Evolutionary conservation across 2,888 invertebrate genomes (phyloP).

Genomic region (Nematopogon swammerdamellus): DNA sequence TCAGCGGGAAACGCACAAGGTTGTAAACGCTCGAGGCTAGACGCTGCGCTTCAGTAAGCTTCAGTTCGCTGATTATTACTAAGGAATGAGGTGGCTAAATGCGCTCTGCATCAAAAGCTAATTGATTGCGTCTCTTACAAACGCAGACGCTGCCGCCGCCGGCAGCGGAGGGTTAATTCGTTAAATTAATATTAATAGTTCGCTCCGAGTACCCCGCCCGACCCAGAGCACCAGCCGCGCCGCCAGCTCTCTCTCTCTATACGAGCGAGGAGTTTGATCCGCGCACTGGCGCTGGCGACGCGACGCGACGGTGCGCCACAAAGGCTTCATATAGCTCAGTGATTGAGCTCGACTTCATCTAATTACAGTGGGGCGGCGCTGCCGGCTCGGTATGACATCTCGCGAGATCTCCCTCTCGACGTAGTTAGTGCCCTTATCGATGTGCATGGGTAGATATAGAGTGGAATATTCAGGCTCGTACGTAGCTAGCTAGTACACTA

Average conservation of each 20-base stretch:
- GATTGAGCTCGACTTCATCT: not conserved
- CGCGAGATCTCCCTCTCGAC: not conserved
- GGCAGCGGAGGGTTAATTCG: not conserved
- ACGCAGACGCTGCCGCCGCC: not conserved
- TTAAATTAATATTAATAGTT: not conserved
- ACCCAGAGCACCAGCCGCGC: no score
- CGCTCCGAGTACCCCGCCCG: not conserved
- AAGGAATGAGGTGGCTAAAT: not conserved
- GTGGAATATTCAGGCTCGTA: no score
- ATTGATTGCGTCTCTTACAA: not conserved
- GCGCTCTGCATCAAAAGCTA: not conserved
- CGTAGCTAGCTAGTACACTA: no score
- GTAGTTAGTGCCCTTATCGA: not conserved
- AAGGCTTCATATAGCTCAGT: not conserved
- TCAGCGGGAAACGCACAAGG: no score
- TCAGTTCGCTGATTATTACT: not conserved
- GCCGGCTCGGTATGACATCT: not conserved
- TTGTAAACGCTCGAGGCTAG: no score
- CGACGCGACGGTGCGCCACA: not conserved
- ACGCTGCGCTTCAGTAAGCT: no score
- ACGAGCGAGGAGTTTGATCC: no score
- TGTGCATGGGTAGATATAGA: no score
- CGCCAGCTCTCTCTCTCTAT: no score
- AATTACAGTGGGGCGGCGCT: not conserved
- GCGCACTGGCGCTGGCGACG: not conserved